Conservation (phyloP, 2,888 invertebrate genomes). For the Rutpela maculata region DNA sequence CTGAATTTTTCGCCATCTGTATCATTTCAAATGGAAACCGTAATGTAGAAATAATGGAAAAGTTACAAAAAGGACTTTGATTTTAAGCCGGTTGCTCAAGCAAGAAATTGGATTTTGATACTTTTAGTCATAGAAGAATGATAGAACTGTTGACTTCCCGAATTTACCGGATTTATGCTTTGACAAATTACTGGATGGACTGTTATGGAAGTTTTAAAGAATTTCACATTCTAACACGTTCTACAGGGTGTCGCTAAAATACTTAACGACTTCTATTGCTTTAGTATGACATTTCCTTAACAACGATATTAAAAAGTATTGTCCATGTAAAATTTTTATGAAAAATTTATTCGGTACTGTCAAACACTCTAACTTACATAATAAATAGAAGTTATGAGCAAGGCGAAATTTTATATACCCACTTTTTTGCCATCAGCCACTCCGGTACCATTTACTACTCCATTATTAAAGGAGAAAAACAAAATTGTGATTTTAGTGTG, state of each 20-base stretch:
- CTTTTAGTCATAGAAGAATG: neutral
- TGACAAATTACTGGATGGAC: neutral
- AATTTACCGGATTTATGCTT: neutral
- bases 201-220: neutral
- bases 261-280: too few species aligned
- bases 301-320: too few species aligned
- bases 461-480: too few species aligned
- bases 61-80: neutral
- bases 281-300: too few species aligned
- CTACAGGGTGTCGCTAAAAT: neutral
- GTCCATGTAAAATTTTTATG: too few species aligned
- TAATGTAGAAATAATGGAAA: neutral
- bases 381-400: too few species aligned
- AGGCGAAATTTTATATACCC: too few species aligned
- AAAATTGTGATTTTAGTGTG: too few species aligned
- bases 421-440: too few species aligned
- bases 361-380: too few species aligned
- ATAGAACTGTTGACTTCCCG: neutral
- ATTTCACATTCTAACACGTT: neutral
- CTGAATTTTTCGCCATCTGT: neutral
- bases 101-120: constrained; percentile 7
- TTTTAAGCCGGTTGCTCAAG: neutral
- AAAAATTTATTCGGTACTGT: too few species aligned
- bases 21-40: neutral
- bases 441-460: too few species aligned